phyloP scores from a whole-genome alignment of 2,113 vertebrate species.

The Acanthisitta chloris region DNA sequence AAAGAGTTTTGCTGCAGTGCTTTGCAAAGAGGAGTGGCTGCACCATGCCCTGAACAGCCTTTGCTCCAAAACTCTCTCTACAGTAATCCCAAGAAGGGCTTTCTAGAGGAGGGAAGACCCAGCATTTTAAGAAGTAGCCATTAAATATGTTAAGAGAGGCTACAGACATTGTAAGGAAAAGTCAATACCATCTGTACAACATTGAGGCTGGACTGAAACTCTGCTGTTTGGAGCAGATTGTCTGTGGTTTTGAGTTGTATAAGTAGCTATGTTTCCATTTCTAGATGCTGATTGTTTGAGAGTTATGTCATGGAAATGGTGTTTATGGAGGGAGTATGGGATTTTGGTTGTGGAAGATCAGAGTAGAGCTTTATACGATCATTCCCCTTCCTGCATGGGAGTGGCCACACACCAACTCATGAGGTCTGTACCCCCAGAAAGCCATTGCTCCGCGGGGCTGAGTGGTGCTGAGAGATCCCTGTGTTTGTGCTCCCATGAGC shows the following conservation, averaged over 20 bases:
- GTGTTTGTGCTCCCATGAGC: rapidly evolving
- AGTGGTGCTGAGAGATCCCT: background rate
- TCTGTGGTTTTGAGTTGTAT: background rate
- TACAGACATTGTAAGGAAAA: background rate
- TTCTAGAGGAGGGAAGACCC: background rate
- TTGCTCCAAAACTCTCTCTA: background rate
- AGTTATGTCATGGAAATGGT: background rate
- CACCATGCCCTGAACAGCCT: background rate
- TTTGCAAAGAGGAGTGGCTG: background rate
- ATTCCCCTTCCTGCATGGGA: background rate
- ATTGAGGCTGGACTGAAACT: background rate
- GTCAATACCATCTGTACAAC: background rate
- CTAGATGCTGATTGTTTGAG: background rate
- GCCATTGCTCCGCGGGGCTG: background rate
- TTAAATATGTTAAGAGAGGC: background rate
- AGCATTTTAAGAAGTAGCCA: background rate
- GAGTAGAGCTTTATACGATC: background rate
- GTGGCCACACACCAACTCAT: rapidly evolving
- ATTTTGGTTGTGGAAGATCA: background rate
- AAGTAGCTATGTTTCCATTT: background rate
- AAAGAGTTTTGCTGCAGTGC: background rate
- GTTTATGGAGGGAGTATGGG: background rate
- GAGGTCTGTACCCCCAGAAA: background rate
- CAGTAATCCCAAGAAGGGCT: background rate
- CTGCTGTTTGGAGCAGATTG: background rate